Evolutionary conservation across 2,888 invertebrate species (phyloP), one percentile per base, ranked within the genome.

Genomic region (Catocala nupta): DNA sequence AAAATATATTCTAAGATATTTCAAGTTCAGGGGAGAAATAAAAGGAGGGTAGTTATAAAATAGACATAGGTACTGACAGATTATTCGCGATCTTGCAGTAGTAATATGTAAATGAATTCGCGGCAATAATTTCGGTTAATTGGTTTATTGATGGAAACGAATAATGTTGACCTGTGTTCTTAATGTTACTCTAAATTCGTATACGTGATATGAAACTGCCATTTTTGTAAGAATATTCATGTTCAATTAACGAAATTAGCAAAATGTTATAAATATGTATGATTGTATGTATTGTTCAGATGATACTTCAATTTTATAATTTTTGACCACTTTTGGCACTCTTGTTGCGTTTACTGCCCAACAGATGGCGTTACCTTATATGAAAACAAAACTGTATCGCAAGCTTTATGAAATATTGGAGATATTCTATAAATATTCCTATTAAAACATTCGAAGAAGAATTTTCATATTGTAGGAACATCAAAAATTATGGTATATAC

Each of bases 201-300:
- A 90, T 90, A 90, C 89, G 92, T 91, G 91, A 92, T 91, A 92
- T 78, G 64, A 85, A 84, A 92, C 93, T 93, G 93, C 93, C 93
- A 92, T 92, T 91, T 87, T 91, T 88, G 77, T 85, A 87, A 85
- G 79, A 77, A 81, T 82, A 75, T 85, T 81, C 68, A 78, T 77
- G 78, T 84, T 86, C 81, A 81, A 83, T 75, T 83, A 78, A 82
- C 63, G 68, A 83, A 78, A 81, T 80, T 79, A 82, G 70, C 57
- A 67, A 76, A 75, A 64, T 73, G 58, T 70, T 73, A 62, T 55
- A 65, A 68, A 65, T 59, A 55, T 58, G 54, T 63, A 52, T 42
- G 13, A 34, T 47, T 52, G 59, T 61, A 56, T 63, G 71, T 73
- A 73, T 71, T 77, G 71, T 75, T 69, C 54, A 62, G 16, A 67